Conservation (phyloP, 2,113 vertebrate genomes). For the Eudyptes chrysolophus region DNA sequence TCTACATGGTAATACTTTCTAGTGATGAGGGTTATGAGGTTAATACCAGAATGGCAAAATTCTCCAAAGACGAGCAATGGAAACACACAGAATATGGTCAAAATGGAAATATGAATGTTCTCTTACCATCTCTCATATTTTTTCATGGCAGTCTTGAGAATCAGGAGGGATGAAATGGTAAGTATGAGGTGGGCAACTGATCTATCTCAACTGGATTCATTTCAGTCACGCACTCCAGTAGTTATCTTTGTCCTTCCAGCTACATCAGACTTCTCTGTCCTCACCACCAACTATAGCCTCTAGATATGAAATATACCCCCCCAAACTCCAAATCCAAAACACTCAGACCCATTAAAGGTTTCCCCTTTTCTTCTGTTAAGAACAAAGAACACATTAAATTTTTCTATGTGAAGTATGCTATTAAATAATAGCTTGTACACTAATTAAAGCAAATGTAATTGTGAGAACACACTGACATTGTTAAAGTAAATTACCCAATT, state of each 20-base stretch:
- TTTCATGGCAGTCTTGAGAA: not conserved
- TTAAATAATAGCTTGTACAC: slow-evolving; percentile 79
- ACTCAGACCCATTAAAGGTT: slow-evolving; percentile 57
- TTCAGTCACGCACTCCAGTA: not conserved
- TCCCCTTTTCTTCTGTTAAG: slow-evolving; percentile 52
- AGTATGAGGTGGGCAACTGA: not conserved
- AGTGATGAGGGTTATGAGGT: not conserved
- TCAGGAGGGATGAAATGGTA: not conserved
- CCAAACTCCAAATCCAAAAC: slow-evolving; percentile 5
- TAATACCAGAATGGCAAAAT: not conserved
- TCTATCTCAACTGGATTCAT: not conserved
- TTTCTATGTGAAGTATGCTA: slow-evolving; percentile 68
- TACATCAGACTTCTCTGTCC: not conserved
- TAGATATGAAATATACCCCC: not conserved
- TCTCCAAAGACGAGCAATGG: not conserved
- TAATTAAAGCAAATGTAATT: slow-evolving; percentile 80
- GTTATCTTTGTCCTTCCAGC: slow-evolving; percentile 9
- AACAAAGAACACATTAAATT: slow-evolving; percentile 71
- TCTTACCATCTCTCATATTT: not conserved
- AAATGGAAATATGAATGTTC: not conserved
- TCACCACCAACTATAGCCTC: not conserved
- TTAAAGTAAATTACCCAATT: slow-evolving; percentile 79
- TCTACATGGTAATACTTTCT: not conserved
- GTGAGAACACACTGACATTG: slow-evolving; percentile 79
- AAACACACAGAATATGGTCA: not conserved